Evolutionary conservation across 1,140 invertebrate species (phyloP), one percentile per base, ranked within the genome.

Genomic region (Dendroctonus ponderosae): DNA sequence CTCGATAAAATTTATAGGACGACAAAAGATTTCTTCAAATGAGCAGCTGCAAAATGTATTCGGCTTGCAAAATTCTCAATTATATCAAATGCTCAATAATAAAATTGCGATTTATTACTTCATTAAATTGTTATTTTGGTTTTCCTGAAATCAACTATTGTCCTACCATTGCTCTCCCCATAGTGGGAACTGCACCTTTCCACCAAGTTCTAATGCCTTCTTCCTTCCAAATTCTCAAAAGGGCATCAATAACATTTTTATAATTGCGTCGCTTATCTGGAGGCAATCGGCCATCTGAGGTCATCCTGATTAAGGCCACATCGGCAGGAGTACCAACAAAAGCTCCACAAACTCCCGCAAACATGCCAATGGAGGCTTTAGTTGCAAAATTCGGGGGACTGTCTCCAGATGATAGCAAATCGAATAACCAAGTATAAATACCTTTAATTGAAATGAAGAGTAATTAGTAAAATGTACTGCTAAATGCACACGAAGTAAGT

Each of bases 251-350:
- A 0, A 98, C 96, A 81, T 91, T 92, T 72, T 87, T 93, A 76
- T 99, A 99, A 77, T 96, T 96, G 72, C 97, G 85, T 77, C 91
- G 82, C 78, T 99, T 87, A 0, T 88, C 91, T 66, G 80, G 64
- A 4, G 97, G 94, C 65, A 98, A 79, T 69, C 92, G 84, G 14
- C 97, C 97, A 83, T 99, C 97, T 4, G 94, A 87, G 11, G 96
- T 98, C 97, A 99, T 99, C 74, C 97, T 82, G 70, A 97, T 92
- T 8, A 97, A 81, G 0, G 92, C 88, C 39, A 95, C 87, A 84
- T 99, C 97, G 0, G 96, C 94, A 5, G 97, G 97, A 26, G 93
- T 99, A 57, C 97, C 74, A 11, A 77, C 76, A 73, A 85, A 85
- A 4, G 96, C 91, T 43, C 94, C 97, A 51, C 88, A 81, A n/a